These are phyloP conservation scores for Drosophila anomelani DNA, from an alignment of 2,888 invertebrate species.

Conservation along the genomic window DNA sequence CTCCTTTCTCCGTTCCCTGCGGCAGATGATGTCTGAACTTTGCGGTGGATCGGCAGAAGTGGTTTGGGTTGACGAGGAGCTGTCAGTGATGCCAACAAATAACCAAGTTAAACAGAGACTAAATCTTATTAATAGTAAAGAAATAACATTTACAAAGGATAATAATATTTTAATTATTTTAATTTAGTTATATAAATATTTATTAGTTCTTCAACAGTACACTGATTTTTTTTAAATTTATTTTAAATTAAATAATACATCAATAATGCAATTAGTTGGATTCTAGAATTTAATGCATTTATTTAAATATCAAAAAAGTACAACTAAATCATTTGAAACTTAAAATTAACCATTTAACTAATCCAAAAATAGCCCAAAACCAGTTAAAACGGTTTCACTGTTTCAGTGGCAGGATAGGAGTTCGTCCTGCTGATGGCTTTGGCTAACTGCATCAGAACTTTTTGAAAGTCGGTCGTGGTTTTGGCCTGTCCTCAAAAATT, in stretches of 20 bases:
- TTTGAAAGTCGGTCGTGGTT: conserved; percentile 60
- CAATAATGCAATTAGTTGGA: too few relatives aligned
- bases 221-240: too few relatives aligned
- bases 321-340: neutral
- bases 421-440: conserved; percentile 17
- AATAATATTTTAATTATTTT: too few relatives aligned
- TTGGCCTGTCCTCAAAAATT: conserved; percentile 61
- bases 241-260: too few relatives aligned
- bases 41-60: conserved; percentile 53
- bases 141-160: neutral
- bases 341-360: neutral
- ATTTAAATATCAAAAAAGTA: neutral
- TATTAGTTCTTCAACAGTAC: too few relatives aligned
- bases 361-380: neutral
- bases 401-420: neutral
- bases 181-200: too few relatives aligned
- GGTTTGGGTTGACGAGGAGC: conserved; percentile 22
- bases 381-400: neutral
- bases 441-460: conserved; percentile 58
- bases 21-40: conserved; percentile 76
- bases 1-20: conserved; percentile 43
- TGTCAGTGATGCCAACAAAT: conserved; percentile 16
- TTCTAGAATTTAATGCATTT: neutral
- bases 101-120: neutral
- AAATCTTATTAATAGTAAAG: neutral